Conservation (phyloP, 2,797 vertebrate genomes). For the Smutsia temminckii region DNA sequence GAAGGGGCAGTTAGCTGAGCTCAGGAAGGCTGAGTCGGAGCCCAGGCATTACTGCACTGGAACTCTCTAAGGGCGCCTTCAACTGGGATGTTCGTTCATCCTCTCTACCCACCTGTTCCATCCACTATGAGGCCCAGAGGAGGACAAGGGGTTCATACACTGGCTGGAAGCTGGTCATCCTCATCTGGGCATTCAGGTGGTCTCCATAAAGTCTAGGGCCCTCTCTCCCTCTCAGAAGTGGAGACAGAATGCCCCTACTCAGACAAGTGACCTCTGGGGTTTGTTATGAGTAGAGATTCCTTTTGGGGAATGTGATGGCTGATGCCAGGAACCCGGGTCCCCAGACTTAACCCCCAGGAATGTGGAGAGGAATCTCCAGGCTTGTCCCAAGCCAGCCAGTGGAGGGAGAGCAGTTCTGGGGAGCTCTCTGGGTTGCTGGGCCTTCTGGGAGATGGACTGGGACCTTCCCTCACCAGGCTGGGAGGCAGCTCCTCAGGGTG, state of each 20-base stretch:
- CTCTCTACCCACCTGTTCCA: neutral
- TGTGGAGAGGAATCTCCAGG: conserved; percentile 40
- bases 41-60: fast-evolving
- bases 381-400: neutral
- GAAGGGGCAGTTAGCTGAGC: neutral
- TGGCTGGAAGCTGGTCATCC: neutral
- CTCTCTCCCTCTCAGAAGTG: neutral
- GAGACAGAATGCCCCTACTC: conserved; percentile 24
- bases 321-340: conserved; percentile 54
- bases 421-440: neutral
- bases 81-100: neutral
- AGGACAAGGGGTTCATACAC: neutral
- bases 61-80: neutral
- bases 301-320: conserved; percentile 66
- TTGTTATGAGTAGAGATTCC: conserved; percentile 78
- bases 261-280: conserved; percentile 66
- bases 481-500: neutral
- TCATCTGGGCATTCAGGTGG: neutral
- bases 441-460: no score
- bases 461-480: no score
- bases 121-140: neutral
- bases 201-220: neutral
- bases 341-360: conserved; percentile 63
- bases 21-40: neutral
- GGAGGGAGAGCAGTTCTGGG: no score